Percentiles rank a stretch among this genome's conserved stretches.
Evolutionary conservation across 1,140 invertebrate genomes (phyloP).

Genomic region (Penaeus indicus): DNA sequence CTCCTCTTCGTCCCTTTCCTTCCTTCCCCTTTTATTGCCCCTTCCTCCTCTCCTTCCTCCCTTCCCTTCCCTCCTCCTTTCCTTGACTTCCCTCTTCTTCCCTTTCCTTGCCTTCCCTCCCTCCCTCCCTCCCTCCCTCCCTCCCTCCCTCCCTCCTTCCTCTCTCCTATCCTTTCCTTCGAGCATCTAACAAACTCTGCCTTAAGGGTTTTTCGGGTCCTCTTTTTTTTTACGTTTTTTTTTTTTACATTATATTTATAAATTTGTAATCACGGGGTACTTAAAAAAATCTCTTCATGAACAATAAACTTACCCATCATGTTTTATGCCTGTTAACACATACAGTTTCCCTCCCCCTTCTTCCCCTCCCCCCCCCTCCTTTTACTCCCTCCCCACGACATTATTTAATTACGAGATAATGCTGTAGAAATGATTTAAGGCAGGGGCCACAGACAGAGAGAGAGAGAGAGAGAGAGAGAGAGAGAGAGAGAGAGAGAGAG

Average conservation of each 20-base stretch:
- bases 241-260: no score
- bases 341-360: no score
- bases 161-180: background rate
- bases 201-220: no score
- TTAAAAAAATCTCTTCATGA: no score
- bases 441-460: background rate
- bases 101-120: no score
- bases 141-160: background rate
- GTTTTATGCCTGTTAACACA: no score
- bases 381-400: background rate
- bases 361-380: background rate
- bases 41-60: background rate
- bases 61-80: background rate
- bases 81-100: background rate
- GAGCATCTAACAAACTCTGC: background rate
- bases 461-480: background rate
- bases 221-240: no score
- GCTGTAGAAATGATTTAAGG: background rate
- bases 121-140: background rate
- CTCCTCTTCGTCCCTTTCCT: background rate
- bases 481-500: background rate
- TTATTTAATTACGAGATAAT: constrained; percentile 47
- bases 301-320: no score
- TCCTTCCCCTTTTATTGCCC: background rate
- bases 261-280: no score